Evolutionary conservation across 2,888 invertebrate genomes (phyloP).

Genomic region (Ryuthela nishihirai): DNA sequence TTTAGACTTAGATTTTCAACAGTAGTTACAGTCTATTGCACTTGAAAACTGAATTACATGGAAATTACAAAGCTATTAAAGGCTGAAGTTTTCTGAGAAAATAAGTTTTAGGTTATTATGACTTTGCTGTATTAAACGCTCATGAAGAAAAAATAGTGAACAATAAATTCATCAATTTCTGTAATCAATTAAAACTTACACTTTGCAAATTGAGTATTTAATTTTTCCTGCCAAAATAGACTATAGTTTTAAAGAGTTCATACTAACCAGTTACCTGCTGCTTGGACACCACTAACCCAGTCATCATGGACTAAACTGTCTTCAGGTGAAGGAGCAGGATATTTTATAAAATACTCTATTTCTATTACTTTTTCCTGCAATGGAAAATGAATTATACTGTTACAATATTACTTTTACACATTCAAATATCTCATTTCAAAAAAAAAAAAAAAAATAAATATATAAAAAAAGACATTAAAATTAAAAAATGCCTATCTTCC

Average conservation of each 20-base stretch:
- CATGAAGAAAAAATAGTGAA: too few species aligned
- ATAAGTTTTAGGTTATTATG: too few species aligned
- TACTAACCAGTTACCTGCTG: constrained; percentile 63
- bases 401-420: background rate
- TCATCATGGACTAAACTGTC: constrained; percentile 93
- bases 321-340: constrained; percentile 86
- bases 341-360: constrained; percentile 85
- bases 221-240: background rate
- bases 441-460: background rate
- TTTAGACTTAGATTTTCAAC: too few species aligned
- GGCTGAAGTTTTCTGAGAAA: too few species aligned
- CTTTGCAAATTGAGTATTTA: background rate
- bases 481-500: background rate
- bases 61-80: too few species aligned
- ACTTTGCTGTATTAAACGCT: too few species aligned
- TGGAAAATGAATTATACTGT: background rate
- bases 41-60: too few species aligned
- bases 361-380: constrained; percentile 72
- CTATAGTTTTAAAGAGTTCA: background rate
- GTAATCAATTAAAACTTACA: background rate
- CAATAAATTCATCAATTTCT: too few species aligned
- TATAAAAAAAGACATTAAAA: background rate
- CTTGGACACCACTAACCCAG: constrained; percentile 89
- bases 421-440: background rate
- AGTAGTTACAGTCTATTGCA: too few species aligned